phyloP scores from a whole-genome alignment of 2,888 invertebrate species.

The Stenoptilia bipunctidactyla region DNA sequence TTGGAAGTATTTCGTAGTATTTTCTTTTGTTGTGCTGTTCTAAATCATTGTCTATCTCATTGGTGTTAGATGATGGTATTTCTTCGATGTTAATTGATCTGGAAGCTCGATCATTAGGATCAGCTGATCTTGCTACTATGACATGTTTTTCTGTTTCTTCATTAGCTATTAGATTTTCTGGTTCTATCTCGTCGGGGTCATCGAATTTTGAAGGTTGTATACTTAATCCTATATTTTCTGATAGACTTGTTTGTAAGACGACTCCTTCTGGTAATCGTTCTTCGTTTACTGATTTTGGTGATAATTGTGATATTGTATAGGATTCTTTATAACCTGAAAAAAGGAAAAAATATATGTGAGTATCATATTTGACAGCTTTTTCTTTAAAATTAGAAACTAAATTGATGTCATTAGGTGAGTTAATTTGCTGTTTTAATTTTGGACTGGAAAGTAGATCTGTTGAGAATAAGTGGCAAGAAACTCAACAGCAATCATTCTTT shows the following conservation, averaged over 20 bases:
- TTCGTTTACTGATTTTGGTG: slow-evolving; percentile 73
- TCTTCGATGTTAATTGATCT: slow-evolving; percentile 69
- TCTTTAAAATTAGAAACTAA: too few relatives aligned
- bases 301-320: slow-evolving; percentile 76
- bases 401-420: too few relatives aligned
- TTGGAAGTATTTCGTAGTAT: slow-evolving; percentile 68
- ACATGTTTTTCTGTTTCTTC: slow-evolving; percentile 40
- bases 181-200: slow-evolving; percentile 19
- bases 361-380: too few relatives aligned
- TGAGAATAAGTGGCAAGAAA: too few relatives aligned
- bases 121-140: slow-evolving; percentile 68
- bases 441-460: too few relatives aligned
- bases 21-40: slow-evolving; percentile 61
- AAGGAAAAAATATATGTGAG: slow-evolving; percentile 15
- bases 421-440: too few relatives aligned
- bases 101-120: slow-evolving; percentile 49
- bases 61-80: slow-evolving; percentile 63
- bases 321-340: slow-evolving; percentile 68
- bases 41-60: slow-evolving; percentile 71
- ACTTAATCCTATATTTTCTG: slow-evolving; percentile 40
- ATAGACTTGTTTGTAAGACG: slow-evolving; percentile 41
- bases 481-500: too few relatives aligned
- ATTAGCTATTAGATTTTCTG: slow-evolving; percentile 21
- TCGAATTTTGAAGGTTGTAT: slow-evolving; percentile 50
- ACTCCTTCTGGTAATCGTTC: slow-evolving; percentile 25